A percentile compares a stretch with the other conserved stretches of the same genome.
Evolutionary conservation across 2,888 invertebrate genomes (phyloP).

Genomic region (Alsophila aescularia): DNA sequence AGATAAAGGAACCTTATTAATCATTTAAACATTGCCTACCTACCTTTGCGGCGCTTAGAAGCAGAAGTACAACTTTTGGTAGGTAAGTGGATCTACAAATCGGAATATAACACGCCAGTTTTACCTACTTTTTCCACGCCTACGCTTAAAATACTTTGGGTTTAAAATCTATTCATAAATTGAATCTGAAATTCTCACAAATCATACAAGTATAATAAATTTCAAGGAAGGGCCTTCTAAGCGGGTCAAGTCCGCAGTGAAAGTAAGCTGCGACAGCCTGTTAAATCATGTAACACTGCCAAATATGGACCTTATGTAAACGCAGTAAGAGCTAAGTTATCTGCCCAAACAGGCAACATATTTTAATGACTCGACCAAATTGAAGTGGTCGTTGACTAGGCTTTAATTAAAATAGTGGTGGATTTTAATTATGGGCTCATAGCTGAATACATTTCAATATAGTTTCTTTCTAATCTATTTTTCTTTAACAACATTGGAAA

Average conservation of each 20-base stretch:
- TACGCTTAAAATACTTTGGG: slow-evolving; percentile 24
- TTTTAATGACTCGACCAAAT: slow-evolving; percentile 28
- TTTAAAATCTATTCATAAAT: slow-evolving; percentile 35
- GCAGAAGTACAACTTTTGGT: too few relatives aligned
- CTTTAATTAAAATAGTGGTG: slow-evolving; percentile 26
- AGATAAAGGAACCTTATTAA: too few relatives aligned
- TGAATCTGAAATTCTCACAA: slow-evolving; percentile 36
- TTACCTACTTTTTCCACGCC: slow-evolving; percentile 17
- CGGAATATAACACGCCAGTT: too few relatives aligned
- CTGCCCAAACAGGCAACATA: slow-evolving; percentile 11
- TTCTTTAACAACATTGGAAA: neutral
- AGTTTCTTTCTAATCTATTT: neutral
- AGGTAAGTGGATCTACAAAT: too few relatives aligned
- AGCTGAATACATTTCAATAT: slow-evolving; percentile 14
- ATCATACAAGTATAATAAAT: slow-evolving; percentile 40
- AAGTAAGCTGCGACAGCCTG: slow-evolving; percentile 49
- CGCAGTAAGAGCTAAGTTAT: slow-evolving; percentile 17
- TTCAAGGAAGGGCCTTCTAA: slow-evolving; percentile 55
- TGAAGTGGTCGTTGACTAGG: slow-evolving; percentile 26
- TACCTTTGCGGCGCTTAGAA: too few relatives aligned
- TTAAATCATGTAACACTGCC: slow-evolving; percentile 7
- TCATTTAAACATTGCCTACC: too few relatives aligned
- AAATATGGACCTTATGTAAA: slow-evolving; percentile 25
- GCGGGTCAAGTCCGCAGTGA: slow-evolving; percentile 63
- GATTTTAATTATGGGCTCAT: slow-evolving; percentile 20